A percentile compares a stretch with the other conserved stretches of the same genome.
Conservation (phyloP, 2,113 vertebrate species). For the Plotosus lineatus region DNA sequence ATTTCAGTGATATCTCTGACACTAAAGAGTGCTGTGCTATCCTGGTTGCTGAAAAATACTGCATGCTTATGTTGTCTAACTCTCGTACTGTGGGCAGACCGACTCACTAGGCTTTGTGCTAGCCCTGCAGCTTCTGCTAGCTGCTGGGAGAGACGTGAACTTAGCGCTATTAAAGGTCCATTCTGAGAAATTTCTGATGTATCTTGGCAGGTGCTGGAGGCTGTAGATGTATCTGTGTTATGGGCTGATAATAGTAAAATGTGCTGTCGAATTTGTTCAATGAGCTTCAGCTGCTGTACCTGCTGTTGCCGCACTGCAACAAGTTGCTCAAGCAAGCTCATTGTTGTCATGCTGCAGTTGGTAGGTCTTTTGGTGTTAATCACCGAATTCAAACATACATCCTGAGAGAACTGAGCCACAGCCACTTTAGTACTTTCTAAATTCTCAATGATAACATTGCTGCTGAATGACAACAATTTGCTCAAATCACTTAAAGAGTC, state of each 20-base stretch:
- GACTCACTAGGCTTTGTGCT: slow-evolving; percentile 96
- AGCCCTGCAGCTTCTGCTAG: slow-evolving; percentile 95
- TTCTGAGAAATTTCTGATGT: slow-evolving; percentile 80
- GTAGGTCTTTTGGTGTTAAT: slow-evolving; percentile 55
- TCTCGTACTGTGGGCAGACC: slow-evolving; percentile 92
- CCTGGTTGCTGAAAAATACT: slow-evolving; percentile 42
- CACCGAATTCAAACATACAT: slow-evolving; percentile 80
- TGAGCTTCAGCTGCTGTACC: slow-evolving; percentile 95
- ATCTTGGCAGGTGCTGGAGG: slow-evolving; percentile 82
- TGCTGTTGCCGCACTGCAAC: slow-evolving; percentile 94
- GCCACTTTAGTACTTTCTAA: slow-evolving; percentile 98
- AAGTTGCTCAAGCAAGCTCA: slow-evolving; percentile 94
- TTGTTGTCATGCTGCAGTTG: slow-evolving; percentile 68
- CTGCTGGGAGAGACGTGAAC: slow-evolving; percentile 98
- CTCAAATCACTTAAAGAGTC: slow-evolving; percentile 89
- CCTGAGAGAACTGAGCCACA: slow-evolving; percentile 95
- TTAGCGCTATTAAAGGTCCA: slow-evolving; percentile 92
- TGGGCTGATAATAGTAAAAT: slow-evolving; percentile 92
- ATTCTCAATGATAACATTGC: slow-evolving; percentile 97
- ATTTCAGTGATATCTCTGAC: slow-evolving; percentile 27
- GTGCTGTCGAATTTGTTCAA: slow-evolving; percentile 96
- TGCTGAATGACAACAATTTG: slow-evolving; percentile 93
- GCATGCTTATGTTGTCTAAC: slow-evolving; percentile 75
- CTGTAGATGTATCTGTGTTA: slow-evolving; percentile 83
- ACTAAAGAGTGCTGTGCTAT: slow-evolving; percentile 77